Base-by-base conservation (phyloP, 2,113 vertebrate species). In the Neopipo cinnamomea region DNA sequence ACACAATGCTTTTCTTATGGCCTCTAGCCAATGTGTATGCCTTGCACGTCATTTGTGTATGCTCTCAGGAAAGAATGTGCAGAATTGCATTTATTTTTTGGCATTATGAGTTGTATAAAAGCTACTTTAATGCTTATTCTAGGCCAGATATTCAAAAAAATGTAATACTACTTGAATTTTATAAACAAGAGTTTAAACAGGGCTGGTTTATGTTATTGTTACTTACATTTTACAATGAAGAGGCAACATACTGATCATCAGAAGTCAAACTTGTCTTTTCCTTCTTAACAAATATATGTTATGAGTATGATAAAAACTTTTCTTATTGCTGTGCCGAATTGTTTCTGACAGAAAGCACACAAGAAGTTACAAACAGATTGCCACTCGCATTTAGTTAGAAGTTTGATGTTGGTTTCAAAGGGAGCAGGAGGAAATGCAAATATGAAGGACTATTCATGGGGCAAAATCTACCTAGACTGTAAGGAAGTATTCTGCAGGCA, bases 41-140 rank as follows among this genome's bases (percentile, higher is more conserved):
- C 77, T 97, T 88, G 73, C 77, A 96, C 61, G 79, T 96, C 91
- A 89, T 94, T 97, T 96, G 91, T 92, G 94, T 97, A 98, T 96
- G 82, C 73, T 98, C 96, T 96, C 93, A 96, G 86, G 90, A 95
- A 98, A 98, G 95, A 97, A 97, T 97, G 96, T 97, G 96, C 96
- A 97, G 80, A 96, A 93, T 92, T 97, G 92, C 95, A 94, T 95
- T 98, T 97, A 94, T 86, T 97, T 97, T 97, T 97, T 98, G 96
- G 96, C 97, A 86, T 97, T 93, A 68, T 86, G 87, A 52, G 71
- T 86, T 52, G 35, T 90, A 93, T 94, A 87, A 97, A 97, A 97
- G 86, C 88, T 95, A 93, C 95, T 97, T 96, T 88, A 87, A 89
- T 92, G 92, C 67, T 96, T 96, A 73, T 81, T 96, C 72, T 96